phyloP scores from a whole-genome alignment of 2,113 vertebrate species.

The Brevimyrus niger region DNA sequence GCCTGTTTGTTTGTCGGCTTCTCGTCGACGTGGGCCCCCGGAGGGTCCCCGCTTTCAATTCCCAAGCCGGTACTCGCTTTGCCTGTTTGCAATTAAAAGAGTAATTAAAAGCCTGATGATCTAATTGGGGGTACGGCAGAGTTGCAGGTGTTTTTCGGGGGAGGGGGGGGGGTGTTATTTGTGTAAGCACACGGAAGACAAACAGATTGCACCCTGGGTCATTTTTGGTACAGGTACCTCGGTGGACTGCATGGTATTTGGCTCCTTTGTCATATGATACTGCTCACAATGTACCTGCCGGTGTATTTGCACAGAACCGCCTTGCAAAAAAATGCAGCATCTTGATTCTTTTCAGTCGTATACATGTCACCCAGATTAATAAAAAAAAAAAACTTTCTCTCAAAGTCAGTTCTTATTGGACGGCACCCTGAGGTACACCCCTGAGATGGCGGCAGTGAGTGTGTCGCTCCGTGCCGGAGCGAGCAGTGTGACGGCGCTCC shows the following conservation, averaged over 20 bases:
- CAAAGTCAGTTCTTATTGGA: not conserved
- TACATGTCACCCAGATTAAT: not conserved
- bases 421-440: slow-evolving; percentile 40
- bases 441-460: slow-evolving; percentile 38
- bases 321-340: not conserved
- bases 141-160: slow-evolving; percentile 83
- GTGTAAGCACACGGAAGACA: slow-evolving; percentile 64
- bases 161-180: slow-evolving; percentile 70
- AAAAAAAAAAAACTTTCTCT: not conserved
- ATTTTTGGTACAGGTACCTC: slow-evolving; percentile 30
- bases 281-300: not conserved
- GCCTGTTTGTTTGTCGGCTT: slow-evolving; percentile 60
- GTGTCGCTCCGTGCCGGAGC: not conserved
- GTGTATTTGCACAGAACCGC: not conserved
- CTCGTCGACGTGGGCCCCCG: slow-evolving; percentile 59
- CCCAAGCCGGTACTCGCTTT: slow-evolving; percentile 83
- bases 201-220: slow-evolving; percentile 40
- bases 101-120: slow-evolving; percentile 99
- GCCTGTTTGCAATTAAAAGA: slow-evolving; percentile 98
- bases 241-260: slow-evolving; percentile 26
- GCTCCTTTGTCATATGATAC: not conserved
- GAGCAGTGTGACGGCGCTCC: not conserved
- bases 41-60: slow-evolving; percentile 63
- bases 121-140: slow-evolving; percentile 96
- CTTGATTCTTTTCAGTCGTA: not conserved